Evolutionary conservation across 2,113 vertebrate species (phyloP).

Genomic region (Porphyrio hochstetteri): DNA sequence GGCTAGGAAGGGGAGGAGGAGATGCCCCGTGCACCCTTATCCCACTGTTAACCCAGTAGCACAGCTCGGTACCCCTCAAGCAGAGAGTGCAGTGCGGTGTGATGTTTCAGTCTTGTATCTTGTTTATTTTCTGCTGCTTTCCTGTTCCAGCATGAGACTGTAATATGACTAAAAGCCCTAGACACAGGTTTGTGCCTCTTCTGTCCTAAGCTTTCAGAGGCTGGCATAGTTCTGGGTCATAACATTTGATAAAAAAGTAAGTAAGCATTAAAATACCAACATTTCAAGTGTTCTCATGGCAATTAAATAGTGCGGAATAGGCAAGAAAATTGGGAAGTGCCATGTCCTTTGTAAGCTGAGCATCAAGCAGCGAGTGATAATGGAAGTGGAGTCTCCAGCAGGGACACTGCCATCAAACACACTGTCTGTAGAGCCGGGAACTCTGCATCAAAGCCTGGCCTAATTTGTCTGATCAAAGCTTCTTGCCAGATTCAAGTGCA

Average conservation of each 20-base stretch:
- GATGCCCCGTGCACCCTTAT: neutral
- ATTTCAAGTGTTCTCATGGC: neutral
- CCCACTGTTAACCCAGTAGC: neutral
- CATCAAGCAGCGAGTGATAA: conserved; percentile 19
- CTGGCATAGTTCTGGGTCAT: neutral
- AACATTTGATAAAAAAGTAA: neutral
- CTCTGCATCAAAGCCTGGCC: neutral
- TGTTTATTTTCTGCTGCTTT: neutral
- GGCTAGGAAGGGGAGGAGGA: neutral
- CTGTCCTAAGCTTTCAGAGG: neutral
- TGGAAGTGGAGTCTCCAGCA: conserved; percentile 30
- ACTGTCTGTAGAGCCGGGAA: neutral
- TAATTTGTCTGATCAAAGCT: conserved; percentile 55
- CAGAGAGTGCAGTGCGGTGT: too few species aligned
- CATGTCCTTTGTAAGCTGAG: conserved; percentile 4
- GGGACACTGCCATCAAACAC: neutral
- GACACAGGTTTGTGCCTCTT: neutral
- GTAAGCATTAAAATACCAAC: neutral
- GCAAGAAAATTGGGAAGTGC: conserved; percentile 10
- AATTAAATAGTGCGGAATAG: neutral
- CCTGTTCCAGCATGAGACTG: neutral
- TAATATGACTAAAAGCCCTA: neutral
- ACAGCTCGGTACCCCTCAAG: fast-evolving
- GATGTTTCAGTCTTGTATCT: neutral
- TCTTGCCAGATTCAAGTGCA: neutral